phyloP scores from a whole-genome alignment of 92 coral and sea anemone genomes.

The Hydrozoanthus gracilis region DNA sequence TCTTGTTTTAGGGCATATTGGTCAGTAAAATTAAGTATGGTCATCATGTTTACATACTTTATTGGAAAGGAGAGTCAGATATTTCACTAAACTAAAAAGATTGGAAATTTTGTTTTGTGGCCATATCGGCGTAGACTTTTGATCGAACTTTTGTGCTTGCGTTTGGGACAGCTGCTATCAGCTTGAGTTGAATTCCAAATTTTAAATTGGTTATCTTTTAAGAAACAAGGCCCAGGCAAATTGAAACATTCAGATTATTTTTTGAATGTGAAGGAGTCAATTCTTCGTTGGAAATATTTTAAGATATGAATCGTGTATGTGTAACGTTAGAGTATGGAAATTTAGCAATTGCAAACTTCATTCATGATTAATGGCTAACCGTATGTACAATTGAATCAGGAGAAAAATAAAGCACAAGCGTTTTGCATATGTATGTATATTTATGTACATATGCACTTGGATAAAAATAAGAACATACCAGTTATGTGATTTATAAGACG shows the following conservation, averaged over 20 bases:
- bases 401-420: background rate
- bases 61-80: no score
- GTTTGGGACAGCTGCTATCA: slow-evolving; percentile 21
- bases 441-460: background rate
- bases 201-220: background rate
- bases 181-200: background rate
- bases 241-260: no score
- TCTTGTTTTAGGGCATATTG: background rate
- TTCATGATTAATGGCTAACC: slow-evolving; percentile 44
- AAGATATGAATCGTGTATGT: background rate
- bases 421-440: slow-evolving; percentile 1
- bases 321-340: slow-evolving; percentile 45
- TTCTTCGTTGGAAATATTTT: slow-evolving; percentile 5
- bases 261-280: background rate
- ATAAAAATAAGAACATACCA: no score
- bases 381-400: slow-evolving; percentile 18
- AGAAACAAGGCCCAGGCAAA: background rate
- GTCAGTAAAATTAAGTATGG: background rate
- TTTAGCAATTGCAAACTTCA: slow-evolving; percentile 25
- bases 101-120: background rate
- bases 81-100: background rate
- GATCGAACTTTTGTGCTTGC: slow-evolving; percentile 3
- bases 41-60: background rate
- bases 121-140: background rate
- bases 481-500: no score